Conservation (phyloP, 2,797 vertebrate genomes). For the Rhinichthys osculus region DNA sequence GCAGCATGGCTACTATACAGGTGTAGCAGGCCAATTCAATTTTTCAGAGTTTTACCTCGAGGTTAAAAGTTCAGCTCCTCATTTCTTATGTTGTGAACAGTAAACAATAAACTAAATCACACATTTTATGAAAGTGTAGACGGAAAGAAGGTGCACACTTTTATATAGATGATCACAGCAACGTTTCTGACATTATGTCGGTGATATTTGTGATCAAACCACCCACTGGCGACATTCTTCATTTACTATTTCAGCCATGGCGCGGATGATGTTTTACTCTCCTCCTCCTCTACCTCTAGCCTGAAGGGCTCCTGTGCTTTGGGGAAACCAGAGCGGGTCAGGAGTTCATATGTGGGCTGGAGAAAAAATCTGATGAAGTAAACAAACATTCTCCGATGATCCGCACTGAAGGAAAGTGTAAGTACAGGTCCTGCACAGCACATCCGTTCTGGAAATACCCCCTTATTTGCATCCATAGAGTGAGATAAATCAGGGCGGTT, state of each 20-base stretch:
- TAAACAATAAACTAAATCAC: slow-evolving; percentile 28
- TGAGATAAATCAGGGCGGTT: background rate
- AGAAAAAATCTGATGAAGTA: slow-evolving; percentile 28
- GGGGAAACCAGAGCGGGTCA: slow-evolving; percentile 16
- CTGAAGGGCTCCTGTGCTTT: slow-evolving; percentile 18
- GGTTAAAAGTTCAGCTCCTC: slow-evolving; percentile 42
- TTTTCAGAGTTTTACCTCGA: background rate
- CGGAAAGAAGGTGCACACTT: background rate
- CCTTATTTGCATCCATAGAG: background rate
- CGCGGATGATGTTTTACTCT: slow-evolving; percentile 12
- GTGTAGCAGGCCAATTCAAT: background rate
- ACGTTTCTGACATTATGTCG: slow-evolving; percentile 33
- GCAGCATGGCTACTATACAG: background rate
- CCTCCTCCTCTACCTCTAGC: slow-evolving; percentile 10
- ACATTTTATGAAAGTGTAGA: slow-evolving; percentile 7
- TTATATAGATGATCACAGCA: slow-evolving; percentile 10
- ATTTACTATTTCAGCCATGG: background rate
- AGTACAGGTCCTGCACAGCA: background rate
- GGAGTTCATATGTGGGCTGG: slow-evolving; percentile 16
- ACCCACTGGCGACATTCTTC: slow-evolving; percentile 32
- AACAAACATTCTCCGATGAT: slow-evolving; percentile 24
- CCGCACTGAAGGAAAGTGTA: background rate
- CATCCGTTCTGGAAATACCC: background rate
- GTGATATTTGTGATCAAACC: slow-evolving; percentile 31
- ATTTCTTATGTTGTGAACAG: slow-evolving; percentile 20